Evolutionary conservation across 2,888 invertebrate species (phyloP).

Genomic region (Notodromas monacha): DNA sequence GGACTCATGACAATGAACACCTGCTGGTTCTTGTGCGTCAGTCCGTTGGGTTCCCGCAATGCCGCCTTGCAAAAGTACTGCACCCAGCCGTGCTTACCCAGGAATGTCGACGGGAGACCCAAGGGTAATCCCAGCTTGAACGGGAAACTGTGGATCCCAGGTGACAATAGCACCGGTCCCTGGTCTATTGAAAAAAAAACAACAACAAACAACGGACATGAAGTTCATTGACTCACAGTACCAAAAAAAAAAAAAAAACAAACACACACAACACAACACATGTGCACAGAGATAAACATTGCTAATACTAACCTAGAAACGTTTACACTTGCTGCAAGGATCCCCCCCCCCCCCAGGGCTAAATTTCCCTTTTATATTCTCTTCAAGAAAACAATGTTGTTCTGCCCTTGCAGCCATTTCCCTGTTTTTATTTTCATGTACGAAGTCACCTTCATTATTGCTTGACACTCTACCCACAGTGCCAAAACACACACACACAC

Average conservation of each 20-base stretch:
- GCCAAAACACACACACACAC: too few species aligned
- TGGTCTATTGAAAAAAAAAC: slow-evolving; percentile 28
- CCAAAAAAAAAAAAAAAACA: slow-evolving; percentile 7
- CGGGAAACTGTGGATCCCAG: slow-evolving; percentile 76
- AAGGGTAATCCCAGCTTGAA: slow-evolving; percentile 64
- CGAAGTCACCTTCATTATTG: too few species aligned
- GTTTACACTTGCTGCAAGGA: too few species aligned
- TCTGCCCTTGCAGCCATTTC: too few species aligned
- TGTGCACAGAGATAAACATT: too few species aligned
- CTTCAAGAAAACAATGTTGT: too few species aligned
- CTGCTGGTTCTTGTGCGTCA: slow-evolving; percentile 77
- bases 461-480: too few species aligned
- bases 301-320: too few species aligned
- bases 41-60: slow-evolving; percentile 41
- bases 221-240: slow-evolving; percentile 4
- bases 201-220: too few species aligned
- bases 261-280: slow-evolving; percentile 6
- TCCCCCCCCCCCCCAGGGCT: too few species aligned
- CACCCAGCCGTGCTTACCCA: slow-evolving; percentile 78
- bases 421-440: too few species aligned
- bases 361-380: too few species aligned
- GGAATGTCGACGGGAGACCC: slow-evolving; percentile 62
- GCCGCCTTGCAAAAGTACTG: slow-evolving; percentile 52
- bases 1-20: slow-evolving; percentile 93
- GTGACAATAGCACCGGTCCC: slow-evolving; percentile 45